Evolutionary conservation across 1,140 invertebrate genomes (phyloP).

Genomic region (Phortica variegata): DNA sequence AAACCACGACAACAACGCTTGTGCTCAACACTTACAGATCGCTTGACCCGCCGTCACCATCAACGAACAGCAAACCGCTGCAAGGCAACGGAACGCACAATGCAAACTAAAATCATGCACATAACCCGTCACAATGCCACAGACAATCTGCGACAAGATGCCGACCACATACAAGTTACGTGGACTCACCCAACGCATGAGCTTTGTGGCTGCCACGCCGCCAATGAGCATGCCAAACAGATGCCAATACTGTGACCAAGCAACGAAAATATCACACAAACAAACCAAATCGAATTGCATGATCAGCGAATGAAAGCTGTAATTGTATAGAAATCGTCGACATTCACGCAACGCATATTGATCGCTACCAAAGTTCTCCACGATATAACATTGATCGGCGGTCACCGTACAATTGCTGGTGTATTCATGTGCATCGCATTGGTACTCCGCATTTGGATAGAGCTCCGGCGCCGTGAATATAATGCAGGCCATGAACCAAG

Average conservation of each 20-base stretch:
- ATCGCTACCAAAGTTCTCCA: constrained; percentile 25
- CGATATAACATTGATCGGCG: constrained; percentile 39
- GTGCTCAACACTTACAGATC: constrained; percentile 39
- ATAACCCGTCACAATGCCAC: constrained; percentile 46
- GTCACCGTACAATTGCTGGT: constrained; percentile 25
- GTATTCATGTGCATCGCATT: constrained; percentile 27
- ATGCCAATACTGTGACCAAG: constrained; percentile 58
- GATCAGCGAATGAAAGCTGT: constrained; percentile 42
- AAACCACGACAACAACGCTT: no score
- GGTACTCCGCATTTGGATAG: constrained; percentile 35
- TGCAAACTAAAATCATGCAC: constrained; percentile 51
- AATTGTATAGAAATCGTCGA: constrained; percentile 33
- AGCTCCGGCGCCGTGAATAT: constrained; percentile 52
- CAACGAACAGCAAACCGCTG: constrained; percentile 48
- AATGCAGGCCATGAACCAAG: constrained; percentile 58
- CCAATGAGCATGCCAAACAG: constrained; percentile 56
- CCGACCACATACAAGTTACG: constrained; percentile 46
- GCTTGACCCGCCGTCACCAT: constrained; percentile 49
- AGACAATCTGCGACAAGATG: constrained; percentile 40
- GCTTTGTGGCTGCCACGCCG: constrained; percentile 49
- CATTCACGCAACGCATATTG: constrained; percentile 35
- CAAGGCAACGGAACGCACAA: constrained; percentile 46
- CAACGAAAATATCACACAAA: constrained; percentile 54
- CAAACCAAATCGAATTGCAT: constrained; percentile 57
- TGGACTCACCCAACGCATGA: constrained; percentile 53